Conservation (phyloP, 2,113 vertebrate genomes). For the Leucopsar rothschildi region DNA sequence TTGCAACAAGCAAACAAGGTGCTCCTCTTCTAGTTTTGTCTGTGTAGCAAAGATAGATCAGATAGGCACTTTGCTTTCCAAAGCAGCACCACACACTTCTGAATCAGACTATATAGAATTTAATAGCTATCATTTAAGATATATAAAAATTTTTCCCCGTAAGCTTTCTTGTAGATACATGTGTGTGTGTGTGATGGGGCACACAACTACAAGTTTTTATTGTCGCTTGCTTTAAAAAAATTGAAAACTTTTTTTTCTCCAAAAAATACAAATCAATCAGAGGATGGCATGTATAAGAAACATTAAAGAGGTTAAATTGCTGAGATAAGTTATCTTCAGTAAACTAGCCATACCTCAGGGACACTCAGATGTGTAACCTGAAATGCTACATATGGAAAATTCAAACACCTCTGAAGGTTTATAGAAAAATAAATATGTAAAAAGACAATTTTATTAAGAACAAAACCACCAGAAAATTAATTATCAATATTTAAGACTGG, state of each 20-base stretch:
- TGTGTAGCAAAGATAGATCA: neutral
- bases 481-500: neutral
- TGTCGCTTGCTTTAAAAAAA: neutral
- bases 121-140: neutral
- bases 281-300: neutral
- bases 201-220: neutral
- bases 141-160: neutral
- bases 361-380: neutral
- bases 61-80: neutral
- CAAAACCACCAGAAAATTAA: neutral
- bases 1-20: neutral
- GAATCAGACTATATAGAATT: neutral
- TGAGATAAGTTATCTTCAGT: neutral
- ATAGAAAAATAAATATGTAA: neutral
- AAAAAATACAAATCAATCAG: neutral
- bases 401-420: neutral
- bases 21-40: neutral
- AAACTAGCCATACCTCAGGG: neutral
- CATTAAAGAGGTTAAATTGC: neutral
- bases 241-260: rapidly evolving
- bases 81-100: neutral
- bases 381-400: neutral
- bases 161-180: neutral
- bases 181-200: neutral
- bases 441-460: neutral